Conservation (phyloP, 2,113 vertebrate species). For the Gopherus flavomarginatus region DNA sequence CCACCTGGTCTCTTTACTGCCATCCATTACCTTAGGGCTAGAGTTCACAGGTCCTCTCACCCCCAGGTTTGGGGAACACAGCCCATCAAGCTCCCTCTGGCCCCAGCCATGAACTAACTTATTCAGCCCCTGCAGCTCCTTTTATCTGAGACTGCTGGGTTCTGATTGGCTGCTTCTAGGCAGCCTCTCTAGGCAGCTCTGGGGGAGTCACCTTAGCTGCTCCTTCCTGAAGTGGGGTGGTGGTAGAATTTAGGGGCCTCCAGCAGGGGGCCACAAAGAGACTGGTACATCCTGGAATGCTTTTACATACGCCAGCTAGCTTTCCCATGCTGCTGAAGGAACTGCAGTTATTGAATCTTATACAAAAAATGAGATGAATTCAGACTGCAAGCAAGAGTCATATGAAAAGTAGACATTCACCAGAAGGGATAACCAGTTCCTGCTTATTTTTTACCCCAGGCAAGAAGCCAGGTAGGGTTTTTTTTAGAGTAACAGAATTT, state of each 20-base stretch:
- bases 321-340: accelerated
- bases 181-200: background rate
- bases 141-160: background rate
- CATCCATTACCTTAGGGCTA: background rate
- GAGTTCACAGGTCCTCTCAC: background rate
- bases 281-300: accelerated
- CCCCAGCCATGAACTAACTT: background rate
- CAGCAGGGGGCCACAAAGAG: background rate
- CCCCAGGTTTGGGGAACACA: background rate
- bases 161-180: background rate
- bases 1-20: background rate
- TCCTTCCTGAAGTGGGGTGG: background rate
- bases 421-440: background rate
- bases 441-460: too few species aligned
- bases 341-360: background rate
- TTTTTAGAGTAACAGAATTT: background rate
- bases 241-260: background rate
- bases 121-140: background rate
- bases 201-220: background rate
- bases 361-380: accelerated
- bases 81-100: background rate
- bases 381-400: background rate
- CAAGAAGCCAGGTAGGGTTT: accelerated
- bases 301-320: background rate
- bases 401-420: background rate